Evolutionary conservation across 2,888 invertebrate species (phyloP).

Genomic region (Himalopsyche kuldschensis): DNA sequence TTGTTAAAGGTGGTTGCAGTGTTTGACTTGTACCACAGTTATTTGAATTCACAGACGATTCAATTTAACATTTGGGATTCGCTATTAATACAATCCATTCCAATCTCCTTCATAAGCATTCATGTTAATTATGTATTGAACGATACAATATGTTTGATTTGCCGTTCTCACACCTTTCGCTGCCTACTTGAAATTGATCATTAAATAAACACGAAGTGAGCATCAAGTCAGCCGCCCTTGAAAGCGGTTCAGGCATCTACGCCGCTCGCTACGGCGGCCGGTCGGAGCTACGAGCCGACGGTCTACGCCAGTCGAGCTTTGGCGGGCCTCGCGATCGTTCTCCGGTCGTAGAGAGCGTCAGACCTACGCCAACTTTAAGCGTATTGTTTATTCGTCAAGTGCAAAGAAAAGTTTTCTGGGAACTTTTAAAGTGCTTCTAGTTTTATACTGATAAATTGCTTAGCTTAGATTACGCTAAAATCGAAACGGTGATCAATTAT

Average conservation of each 20-base stretch:
- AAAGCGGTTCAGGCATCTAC: background rate
- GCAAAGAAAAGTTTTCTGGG: background rate
- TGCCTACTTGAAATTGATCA: background rate
- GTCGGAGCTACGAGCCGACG: background rate
- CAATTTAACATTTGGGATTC: too few species aligned
- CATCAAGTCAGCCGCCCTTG: conserved; percentile 13
- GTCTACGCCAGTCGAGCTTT: conserved; percentile 24
- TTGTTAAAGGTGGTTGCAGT: too few species aligned
- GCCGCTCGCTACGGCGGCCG: conserved; percentile 11
- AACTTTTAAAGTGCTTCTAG: background rate
- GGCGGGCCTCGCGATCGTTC: conserved; percentile 18
- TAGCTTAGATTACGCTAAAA: background rate
- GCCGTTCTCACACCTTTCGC: background rate
- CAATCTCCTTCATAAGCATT: background rate
- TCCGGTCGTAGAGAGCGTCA: background rate
- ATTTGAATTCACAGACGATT: too few species aligned
- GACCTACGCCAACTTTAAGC: conserved; percentile 16
- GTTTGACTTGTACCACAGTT: too few species aligned
- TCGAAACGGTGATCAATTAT: background rate
- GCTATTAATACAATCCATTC: too few species aligned
- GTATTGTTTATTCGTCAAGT: background rate
- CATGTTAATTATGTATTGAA: background rate
- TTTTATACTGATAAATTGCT: background rate
- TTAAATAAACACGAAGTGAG: conserved; percentile 19
- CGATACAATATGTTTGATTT: background rate